Conservation (phyloP, 2,888 invertebrate species). For the Stegophylla sp. region DNA sequence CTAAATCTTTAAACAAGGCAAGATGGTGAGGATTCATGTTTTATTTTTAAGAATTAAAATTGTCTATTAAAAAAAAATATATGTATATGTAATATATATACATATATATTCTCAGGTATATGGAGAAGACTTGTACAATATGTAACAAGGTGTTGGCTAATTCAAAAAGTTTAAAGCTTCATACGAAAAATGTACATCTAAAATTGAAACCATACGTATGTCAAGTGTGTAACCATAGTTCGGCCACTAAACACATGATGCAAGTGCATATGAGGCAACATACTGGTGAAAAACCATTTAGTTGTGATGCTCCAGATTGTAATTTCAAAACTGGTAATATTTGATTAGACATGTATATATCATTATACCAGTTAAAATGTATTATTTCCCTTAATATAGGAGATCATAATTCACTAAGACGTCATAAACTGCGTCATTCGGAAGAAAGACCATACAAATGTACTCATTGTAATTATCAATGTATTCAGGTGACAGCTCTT, state of each 20-base stretch:
- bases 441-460: slow-evolving; percentile 80
- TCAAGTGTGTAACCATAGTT: slow-evolving; percentile 76
- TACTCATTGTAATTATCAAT: slow-evolving; percentile 78
- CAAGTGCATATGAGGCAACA: slow-evolving; percentile 78
- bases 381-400: slow-evolving; percentile 67
- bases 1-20: slow-evolving; percentile 46
- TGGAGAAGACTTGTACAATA: slow-evolving; percentile 73
- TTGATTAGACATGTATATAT: not conserved
- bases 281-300: slow-evolving; percentile 79
- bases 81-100: too few species aligned
- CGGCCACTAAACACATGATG: slow-evolving; percentile 75
- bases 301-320: slow-evolving; percentile 75
- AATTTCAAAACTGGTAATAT: slow-evolving; percentile 61
- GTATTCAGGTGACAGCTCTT: slow-evolving; percentile 70
- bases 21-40: slow-evolving; percentile 28
- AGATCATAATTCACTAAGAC: slow-evolving; percentile 81
- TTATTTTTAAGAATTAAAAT: not conserved
- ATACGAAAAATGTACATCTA: slow-evolving; percentile 76
- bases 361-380: not conserved
- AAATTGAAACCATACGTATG: slow-evolving; percentile 78
- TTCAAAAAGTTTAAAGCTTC: slow-evolving; percentile 73
- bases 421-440: slow-evolving; percentile 80
- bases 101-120: slow-evolving; percentile 67
- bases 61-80: not conserved
- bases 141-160: slow-evolving; percentile 75